Evolutionary conservation across 2,113 vertebrate genomes (phyloP).

Genomic region (Labeo rohita): DNA sequence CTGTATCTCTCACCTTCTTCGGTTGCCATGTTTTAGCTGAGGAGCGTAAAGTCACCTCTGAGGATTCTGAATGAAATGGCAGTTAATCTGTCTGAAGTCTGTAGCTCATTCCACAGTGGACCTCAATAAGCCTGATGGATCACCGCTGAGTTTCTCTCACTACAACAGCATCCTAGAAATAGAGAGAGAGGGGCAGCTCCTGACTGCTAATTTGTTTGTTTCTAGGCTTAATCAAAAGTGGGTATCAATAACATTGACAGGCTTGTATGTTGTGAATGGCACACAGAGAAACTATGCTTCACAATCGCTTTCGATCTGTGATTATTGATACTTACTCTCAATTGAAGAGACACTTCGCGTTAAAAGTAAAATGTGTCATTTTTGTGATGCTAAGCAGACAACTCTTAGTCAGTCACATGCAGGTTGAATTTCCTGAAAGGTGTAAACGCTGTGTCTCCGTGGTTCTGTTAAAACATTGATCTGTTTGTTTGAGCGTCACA

Average conservation of each 20-base stretch:
- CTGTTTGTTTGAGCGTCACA: background rate
- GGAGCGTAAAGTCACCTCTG: slow-evolving; percentile 38
- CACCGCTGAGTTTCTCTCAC: slow-evolving; percentile 35
- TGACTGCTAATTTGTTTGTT: slow-evolving; percentile 50
- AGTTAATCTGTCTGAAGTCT: slow-evolving; percentile 54
- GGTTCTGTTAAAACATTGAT: background rate
- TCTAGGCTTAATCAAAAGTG: slow-evolving; percentile 48
- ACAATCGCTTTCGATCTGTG: slow-evolving; percentile 44
- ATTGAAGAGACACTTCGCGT: slow-evolving; percentile 6
- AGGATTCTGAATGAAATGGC: slow-evolving; percentile 48
- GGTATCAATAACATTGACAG: slow-evolving; percentile 55
- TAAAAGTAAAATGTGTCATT: background rate
- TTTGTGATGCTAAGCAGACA: background rate
- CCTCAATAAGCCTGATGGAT: slow-evolving; percentile 52
- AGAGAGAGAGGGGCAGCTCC: slow-evolving; percentile 41
- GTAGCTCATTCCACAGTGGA: slow-evolving; percentile 43
- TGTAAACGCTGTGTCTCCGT: background rate
- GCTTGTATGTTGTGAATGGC: slow-evolving; percentile 9
- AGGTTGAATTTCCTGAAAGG: background rate
- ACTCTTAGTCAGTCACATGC: background rate
- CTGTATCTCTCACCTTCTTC: slow-evolving; percentile 1
- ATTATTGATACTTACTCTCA: slow-evolving; percentile 54
- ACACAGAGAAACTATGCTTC: slow-evolving; percentile 39
- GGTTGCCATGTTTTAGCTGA: slow-evolving; percentile 53
- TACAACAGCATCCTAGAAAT: slow-evolving; percentile 45